Base-by-base conservation (phyloP, 92 coral and sea anemone species). In the Porites divaricata region DNA sequence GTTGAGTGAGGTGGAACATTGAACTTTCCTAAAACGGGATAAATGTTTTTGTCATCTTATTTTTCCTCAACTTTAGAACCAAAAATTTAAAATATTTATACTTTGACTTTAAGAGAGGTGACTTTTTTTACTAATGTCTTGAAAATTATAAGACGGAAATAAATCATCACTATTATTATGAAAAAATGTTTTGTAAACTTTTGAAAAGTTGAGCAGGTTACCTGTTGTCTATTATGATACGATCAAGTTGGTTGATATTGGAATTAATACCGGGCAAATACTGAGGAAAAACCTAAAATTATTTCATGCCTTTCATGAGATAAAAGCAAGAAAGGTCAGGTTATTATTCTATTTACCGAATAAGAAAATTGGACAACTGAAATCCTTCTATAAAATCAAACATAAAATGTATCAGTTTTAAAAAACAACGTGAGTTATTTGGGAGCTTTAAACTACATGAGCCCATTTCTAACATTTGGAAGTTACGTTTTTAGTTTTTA, bases 141-240 rank as follows among this genome's bases (percentile, higher is more conserved):
- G 21, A 17, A 19, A 19, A 57, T 26, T 53, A 69, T 25, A 26
- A 25, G 9, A 52, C 23, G 50, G 63, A 72, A 63, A 6, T 80
- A 12, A 17, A 21, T 26, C 63, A 62, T 72, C 70, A 63, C 70
- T 63, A 48, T 52, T 58, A 62, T 21, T 57, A 45, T 14, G 61
- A 57, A 61, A 49, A 20, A 23, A 56, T 82, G 86, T 87, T 91
- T 91, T 83, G 79, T 68, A 91, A 91, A 91, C 89, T 87, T 71
- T 62, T 61, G 9, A n/a, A 21, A 61, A 82, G 86, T 51, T 63
- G 25, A 76, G 79, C 94, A 91, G 94, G 94, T 91, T 35, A 57
- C 62, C 91, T 21, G 87, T 87, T 88, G 89, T 76, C 72, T 68
- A 73, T 67, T 78, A 24, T 77, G 28, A 74, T 75, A 81, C 88